Evolutionary conservation across 2,113 vertebrate species (phyloP), one percentile per base, ranked within the genome.

Genomic region (Kryptolebias marmoratus): DNA sequence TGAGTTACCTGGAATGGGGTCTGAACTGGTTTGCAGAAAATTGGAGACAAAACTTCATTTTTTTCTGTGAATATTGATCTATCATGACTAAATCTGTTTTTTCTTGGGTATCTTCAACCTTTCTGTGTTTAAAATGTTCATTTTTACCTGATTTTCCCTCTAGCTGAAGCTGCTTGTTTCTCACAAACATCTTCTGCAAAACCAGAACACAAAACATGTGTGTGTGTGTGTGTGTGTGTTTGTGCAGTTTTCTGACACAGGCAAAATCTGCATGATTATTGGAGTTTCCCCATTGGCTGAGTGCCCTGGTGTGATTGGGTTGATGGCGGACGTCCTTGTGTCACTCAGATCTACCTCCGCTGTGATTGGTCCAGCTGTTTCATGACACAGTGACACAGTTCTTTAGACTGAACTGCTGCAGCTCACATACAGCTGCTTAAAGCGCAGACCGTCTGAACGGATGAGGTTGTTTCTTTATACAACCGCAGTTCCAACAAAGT

Each of bases 371-470:
- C 15, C n/a, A 27, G 2, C 31, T 15, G 31, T 61, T 81, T 54
- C 14, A 45, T 92, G 90, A 89, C 90, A 93, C 79, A 89, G 88
- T 91, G 88, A 90, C 87, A 88, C 82, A 88, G 64, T 79, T 42
- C 22, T 22, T 92, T 80, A 68, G 42, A 53, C 67, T 64, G 27
- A 16, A 14, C 27, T 54, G 31, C 76, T 63, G 58, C 68, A 64
- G 50, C 48, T n/a, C 12, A 58, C 31, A 36, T 18, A 30, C 47
- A 39, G 22, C 55, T 4, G 61, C 16, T 39, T 9, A 3, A 11
- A 15, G 10, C 64, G 12, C 16, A 55, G 14, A 22, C 27, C 55
- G 14, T 22, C n/a, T 16, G 18, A 71, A 31, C 36, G 44, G 47
- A 64, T 58, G 22, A 12, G 5, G 16, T 11, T 64, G 10, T 65